Base-by-base conservation (phyloP, 53 echinoderm and acorn worm species). In the Henricia sp. region DNA sequence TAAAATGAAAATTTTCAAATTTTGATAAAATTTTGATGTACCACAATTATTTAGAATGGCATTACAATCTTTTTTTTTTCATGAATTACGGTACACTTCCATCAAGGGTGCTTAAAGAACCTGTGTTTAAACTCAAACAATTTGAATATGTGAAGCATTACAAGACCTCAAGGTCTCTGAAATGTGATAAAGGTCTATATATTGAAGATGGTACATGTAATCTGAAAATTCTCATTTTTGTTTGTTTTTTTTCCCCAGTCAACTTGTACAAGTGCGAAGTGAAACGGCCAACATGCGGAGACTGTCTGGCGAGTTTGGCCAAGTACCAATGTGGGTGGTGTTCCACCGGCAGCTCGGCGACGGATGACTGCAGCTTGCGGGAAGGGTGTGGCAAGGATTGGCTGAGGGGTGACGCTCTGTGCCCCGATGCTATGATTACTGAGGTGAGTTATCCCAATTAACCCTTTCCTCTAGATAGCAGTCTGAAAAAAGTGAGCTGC, bases 231-330 rank as follows among this genome's bases (percentile, higher is more conserved):
- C 30, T 40, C 36, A n/a, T 68, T 82, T 67, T 50, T 3, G 40
- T 19, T 64, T 65, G 43, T 34, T 12, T 57, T 87, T 11, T 82
- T 16, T 82, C 74, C 17, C 14, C 90, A 97, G 99, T 94, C 53
- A 89, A 67, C 53, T 72, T 99, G 27, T 99, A 94, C 91, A 99
- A 99, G 74, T 99, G 99, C 55, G 77, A 86, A 13, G 85, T 99
- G 29, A 77, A 85, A 26, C 84, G 99, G 1, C 64, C 83, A 42
- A 91, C 72, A 17, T 91, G 91, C 38, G 91, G 91, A 8, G 44
- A 51, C 54, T 91, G 91, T 67, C 82, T 86, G 41, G 72, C 72
- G 6, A 83, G 83, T 1, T 63, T 65, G 33, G 52, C 39, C 37
- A 90, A 71, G 70, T 84, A 84, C 27, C 60, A 83, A 35, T 93